These are phyloP conservation scores for Tetragnatha versicolor DNA, from an alignment of 1,140 invertebrate genomes.

Conservation along the genomic window DNA sequence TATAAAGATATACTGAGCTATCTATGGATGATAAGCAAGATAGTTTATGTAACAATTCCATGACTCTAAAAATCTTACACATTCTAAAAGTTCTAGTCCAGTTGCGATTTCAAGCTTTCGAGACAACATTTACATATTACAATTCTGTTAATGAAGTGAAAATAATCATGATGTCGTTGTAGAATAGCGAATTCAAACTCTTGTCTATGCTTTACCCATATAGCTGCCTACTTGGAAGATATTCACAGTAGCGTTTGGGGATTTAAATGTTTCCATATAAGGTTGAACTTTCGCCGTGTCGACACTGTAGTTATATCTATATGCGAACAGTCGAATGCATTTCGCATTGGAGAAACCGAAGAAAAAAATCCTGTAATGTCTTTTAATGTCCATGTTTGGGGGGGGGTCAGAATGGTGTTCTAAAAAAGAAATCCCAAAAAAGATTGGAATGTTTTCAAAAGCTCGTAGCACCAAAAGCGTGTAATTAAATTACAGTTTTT, in stretches of 20 bases:
- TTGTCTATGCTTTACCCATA: neutral
- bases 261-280: neutral
- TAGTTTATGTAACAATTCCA: no score
- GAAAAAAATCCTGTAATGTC: neutral
- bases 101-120: neutral
- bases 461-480: conserved; percentile 49
- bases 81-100: neutral
- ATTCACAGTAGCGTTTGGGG: conserved; percentile 17
- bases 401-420: neutral
- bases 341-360: neutral
- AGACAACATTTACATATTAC: neutral
- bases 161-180: conserved; percentile 27
- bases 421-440: conserved; percentile 37
- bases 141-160: neutral
- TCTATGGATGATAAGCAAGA: no score
- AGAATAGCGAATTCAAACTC: conserved; percentile 11
- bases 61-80: neutral
- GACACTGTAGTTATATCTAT: neutral
- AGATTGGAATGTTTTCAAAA: conserved; percentile 19
- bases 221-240: conserved; percentile 41
- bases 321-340: neutral
- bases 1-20: no score
- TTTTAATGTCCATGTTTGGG: neutral
- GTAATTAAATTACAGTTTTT: conserved; percentile 1
- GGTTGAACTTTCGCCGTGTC: neutral